phyloP scores from a whole-genome alignment of 2,888 invertebrate genomes.

The Lydus trimaculatus region DNA sequence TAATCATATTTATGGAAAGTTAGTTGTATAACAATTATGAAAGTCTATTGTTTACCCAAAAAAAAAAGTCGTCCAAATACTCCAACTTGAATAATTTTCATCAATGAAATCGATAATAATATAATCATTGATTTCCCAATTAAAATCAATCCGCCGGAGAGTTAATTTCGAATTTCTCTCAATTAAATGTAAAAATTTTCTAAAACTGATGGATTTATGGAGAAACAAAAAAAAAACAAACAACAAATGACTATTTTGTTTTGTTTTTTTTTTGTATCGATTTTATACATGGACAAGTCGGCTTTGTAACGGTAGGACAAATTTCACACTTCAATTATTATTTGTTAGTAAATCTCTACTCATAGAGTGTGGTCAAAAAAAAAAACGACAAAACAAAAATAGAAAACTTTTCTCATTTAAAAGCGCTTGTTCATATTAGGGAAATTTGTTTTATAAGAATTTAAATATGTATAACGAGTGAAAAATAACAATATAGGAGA shows the following conservation, averaged over 20 bases:
- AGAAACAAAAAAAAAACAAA: too few relatives aligned
- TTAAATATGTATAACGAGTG: too few relatives aligned
- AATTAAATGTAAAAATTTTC: not conserved
- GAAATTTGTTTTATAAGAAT: not conserved
- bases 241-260: not conserved
- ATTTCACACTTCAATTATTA: slow-evolving; percentile 19
- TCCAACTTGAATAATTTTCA: too few relatives aligned
- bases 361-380: not conserved
- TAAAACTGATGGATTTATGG: not conserved
- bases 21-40: not conserved
- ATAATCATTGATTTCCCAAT: not conserved
- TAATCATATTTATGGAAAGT: not conserved
- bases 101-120: too few relatives aligned
- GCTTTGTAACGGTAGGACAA: slow-evolving; percentile 22
- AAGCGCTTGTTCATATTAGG: too few relatives aligned
- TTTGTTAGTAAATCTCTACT: slow-evolving; percentile 13
- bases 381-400: not conserved
- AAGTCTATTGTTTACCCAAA: not conserved
- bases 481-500: too few relatives aligned
- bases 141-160: not conserved
- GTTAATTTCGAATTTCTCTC: not conserved
- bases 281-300: slow-evolving; percentile 19
- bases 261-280: slow-evolving; percentile 13
- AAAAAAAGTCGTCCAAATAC: too few relatives aligned
- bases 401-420: not conserved